Evolutionary conservation across 2,113 vertebrate species (phyloP).

Genomic region (Trochalopteron elliotii): DNA sequence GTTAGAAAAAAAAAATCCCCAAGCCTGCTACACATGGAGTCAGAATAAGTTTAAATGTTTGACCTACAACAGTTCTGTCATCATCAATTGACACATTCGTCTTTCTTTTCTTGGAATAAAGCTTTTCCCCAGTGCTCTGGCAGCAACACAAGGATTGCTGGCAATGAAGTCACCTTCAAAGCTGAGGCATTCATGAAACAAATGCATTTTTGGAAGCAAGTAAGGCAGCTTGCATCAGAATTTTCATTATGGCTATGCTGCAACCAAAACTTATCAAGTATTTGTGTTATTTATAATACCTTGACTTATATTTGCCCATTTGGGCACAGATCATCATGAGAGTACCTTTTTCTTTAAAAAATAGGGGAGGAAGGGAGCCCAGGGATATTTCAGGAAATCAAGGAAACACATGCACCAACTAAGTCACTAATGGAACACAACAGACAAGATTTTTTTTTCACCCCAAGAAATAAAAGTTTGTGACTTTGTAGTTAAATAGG

Average conservation of each 20-base stretch:
- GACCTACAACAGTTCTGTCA: conserved; percentile 39
- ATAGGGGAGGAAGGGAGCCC: not conserved
- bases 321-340: not conserved
- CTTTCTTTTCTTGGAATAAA: conserved; percentile 31
- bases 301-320: not conserved
- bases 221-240: not conserved
- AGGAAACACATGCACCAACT: not conserved
- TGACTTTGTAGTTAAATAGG: not conserved
- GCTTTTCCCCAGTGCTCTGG: conserved; percentile 23
- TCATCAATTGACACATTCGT: not conserved
- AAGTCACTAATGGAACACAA: not conserved
- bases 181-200: not conserved
- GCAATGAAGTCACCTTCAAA: conserved; percentile 34
- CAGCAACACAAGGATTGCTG: not conserved
- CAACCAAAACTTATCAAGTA: not conserved
- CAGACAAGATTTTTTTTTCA: not conserved
- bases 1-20: not conserved
- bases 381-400: not conserved
- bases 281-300: not conserved
- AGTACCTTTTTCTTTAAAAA: not conserved
- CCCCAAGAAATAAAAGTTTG: not conserved
- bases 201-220: not conserved
- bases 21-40: not conserved
- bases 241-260: not conserved
- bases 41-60: conserved; percentile 27